Conservation (phyloP, 1,140 invertebrate species). For the Cotesia chilonis region DNA sequence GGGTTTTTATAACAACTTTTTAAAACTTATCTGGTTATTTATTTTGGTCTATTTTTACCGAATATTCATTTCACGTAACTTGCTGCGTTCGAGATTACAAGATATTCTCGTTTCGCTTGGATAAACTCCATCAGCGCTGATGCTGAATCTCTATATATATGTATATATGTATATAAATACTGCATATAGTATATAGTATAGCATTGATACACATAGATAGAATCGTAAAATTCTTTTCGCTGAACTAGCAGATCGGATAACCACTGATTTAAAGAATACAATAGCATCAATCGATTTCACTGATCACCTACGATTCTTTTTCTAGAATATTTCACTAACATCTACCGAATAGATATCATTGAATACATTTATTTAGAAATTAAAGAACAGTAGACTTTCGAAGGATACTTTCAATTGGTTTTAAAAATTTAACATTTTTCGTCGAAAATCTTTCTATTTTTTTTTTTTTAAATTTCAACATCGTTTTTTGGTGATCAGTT, state of each 20-base stretch:
- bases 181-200: too few species aligned
- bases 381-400: too few species aligned
- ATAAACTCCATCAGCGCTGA: constrained; percentile 26
- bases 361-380: too few species aligned
- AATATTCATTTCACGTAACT: constrained; percentile 4
- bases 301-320: constrained; percentile 10
- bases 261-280: constrained; percentile 32
- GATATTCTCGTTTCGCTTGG: constrained; percentile 26
- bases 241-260: constrained; percentile 33
- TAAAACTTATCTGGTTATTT: constrained; percentile 2
- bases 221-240: constrained; percentile 34
- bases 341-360: background rate
- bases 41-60: background rate
- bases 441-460: too few species aligned
- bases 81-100: constrained; percentile 12
- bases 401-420: too few species aligned
- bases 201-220: background rate
- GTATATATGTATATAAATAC: background rate
- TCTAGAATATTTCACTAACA: background rate
- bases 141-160: background rate
- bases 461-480: too few species aligned
- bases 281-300: constrained; percentile 24
- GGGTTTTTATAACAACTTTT: background rate
- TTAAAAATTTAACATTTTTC: too few species aligned
- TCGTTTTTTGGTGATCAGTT: too few species aligned